phyloP scores from a whole-genome alignment of 2,113 vertebrate species.

The Elaphurus davidianus region DNA sequence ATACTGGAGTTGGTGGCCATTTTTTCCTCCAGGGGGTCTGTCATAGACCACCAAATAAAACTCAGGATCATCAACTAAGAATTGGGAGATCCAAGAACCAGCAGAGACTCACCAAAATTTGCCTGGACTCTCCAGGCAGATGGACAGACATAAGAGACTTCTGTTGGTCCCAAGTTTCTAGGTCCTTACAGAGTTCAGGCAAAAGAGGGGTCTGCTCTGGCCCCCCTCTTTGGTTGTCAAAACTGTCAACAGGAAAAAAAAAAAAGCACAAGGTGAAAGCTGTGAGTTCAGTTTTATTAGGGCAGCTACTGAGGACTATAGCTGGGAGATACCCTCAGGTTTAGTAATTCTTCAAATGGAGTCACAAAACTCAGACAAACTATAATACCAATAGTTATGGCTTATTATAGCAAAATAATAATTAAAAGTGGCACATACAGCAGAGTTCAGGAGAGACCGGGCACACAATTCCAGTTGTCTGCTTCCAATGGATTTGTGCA shows the following conservation, averaged over 20 bases:
- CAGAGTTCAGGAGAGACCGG: background rate
- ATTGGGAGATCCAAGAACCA: background rate
- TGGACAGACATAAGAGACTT: background rate
- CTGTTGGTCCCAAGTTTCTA: background rate
- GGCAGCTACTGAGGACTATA: background rate
- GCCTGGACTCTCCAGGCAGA: background rate
- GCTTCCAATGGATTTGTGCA: background rate
- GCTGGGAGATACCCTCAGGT: background rate
- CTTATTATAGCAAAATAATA: background rate
- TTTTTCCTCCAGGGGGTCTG: background rate
- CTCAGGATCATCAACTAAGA: background rate
- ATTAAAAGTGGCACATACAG: background rate
- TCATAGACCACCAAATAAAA: background rate
- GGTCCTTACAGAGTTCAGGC: background rate
- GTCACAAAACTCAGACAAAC: background rate
- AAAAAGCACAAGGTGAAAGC: background rate
- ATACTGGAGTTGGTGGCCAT: background rate
- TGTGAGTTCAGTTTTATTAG: background rate
- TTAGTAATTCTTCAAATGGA: background rate
- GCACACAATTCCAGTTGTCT: background rate
- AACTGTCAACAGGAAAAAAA: background rate
- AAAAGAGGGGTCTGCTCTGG: background rate
- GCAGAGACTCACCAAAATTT: background rate
- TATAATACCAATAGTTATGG: background rate
- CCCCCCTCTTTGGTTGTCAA: background rate